Conservation (phyloP, 2,888 invertebrate species). For the Polydrusus pterygomalis region DNA sequence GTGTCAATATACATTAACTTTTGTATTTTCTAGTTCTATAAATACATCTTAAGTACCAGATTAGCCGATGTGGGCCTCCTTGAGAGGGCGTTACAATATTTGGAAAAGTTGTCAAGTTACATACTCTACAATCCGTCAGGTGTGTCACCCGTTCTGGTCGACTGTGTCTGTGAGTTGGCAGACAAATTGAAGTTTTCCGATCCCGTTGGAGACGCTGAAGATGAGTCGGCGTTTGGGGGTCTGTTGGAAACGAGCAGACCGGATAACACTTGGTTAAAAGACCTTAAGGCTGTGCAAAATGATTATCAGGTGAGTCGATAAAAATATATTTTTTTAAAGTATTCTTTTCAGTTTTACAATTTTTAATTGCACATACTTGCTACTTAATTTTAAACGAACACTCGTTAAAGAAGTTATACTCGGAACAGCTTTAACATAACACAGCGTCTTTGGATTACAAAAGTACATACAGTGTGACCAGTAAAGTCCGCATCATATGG, state of each 20-base stretch:
- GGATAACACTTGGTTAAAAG: constrained; percentile 77
- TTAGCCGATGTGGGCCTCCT: constrained; percentile 86
- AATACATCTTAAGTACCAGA: constrained; percentile 86
- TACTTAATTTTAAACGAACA: too few relatives aligned
- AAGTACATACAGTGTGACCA: too few relatives aligned
- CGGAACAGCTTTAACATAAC: too few relatives aligned
- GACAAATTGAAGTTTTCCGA: constrained; percentile 71
- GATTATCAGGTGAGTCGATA: constrained; percentile 44
- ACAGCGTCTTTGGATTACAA: too few relatives aligned
- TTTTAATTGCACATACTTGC: too few relatives aligned
- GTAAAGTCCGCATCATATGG: too few relatives aligned
- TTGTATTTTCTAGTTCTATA: constrained; percentile 80
- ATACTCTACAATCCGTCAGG: constrained; percentile 76
- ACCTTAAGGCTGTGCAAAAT: constrained; percentile 68
- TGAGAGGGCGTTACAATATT: constrained; percentile 88
- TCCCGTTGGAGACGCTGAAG: constrained; percentile 66
- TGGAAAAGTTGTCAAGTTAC: constrained; percentile 85
- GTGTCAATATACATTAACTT: too few relatives aligned
- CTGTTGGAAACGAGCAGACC: constrained; percentile 67
- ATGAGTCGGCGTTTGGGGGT: constrained; percentile 65
- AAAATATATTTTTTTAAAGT: too few relatives aligned
- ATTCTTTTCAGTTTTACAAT: too few relatives aligned
- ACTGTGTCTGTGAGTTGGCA: constrained; percentile 73
- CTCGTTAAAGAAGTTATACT: too few relatives aligned
- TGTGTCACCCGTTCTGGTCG: constrained; percentile 74